Evolutionary conservation across 1,140 invertebrate species (phyloP).

Genomic region (Sycobia sp.): DNA sequence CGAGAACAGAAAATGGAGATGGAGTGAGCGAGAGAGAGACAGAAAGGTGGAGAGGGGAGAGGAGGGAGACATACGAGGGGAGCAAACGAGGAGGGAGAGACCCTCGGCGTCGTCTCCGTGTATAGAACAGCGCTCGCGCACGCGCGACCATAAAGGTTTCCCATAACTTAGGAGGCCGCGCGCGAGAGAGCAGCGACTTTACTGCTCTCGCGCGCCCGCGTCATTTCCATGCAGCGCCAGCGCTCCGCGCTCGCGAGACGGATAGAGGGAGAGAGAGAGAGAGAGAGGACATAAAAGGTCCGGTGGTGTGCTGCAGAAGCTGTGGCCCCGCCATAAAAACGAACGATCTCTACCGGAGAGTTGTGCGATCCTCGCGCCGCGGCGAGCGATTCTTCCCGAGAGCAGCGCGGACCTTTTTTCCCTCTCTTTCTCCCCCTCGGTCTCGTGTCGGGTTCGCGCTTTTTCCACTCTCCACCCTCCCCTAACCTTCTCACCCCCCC

Average conservation of each 20-base stretch:
- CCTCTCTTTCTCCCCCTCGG: constrained; percentile 35
- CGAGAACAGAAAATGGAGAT: background rate
- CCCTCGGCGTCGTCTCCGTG: constrained; percentile 3
- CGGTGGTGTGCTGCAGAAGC: too few species aligned
- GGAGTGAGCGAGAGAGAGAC: background rate
- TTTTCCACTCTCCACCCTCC: background rate
- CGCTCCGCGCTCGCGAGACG: too few species aligned
- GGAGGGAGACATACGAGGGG: too few species aligned
- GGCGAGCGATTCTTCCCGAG: constrained; percentile 28
- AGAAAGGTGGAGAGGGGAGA: too few species aligned
- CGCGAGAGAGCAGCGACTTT: constrained; percentile 47
- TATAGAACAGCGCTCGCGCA: background rate
- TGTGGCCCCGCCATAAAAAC: constrained; percentile 49
- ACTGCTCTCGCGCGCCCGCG: constrained; percentile 47
- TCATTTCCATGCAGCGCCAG: constrained; percentile 39
- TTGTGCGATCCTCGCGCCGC: constrained; percentile 11
- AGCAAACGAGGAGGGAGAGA: too few species aligned
- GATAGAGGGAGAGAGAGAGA: too few species aligned
- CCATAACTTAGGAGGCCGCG: constrained; percentile 48
- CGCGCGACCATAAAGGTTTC: constrained; percentile 54
- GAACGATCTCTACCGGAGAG: constrained; percentile 39
- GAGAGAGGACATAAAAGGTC: constrained; percentile 36
- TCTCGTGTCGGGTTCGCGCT: background rate
- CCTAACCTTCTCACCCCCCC: too few species aligned
- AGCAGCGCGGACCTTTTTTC: background rate